phyloP scores from a whole-genome alignment of 2,888 invertebrate species.

The Hymenopus coronatus region DNA sequence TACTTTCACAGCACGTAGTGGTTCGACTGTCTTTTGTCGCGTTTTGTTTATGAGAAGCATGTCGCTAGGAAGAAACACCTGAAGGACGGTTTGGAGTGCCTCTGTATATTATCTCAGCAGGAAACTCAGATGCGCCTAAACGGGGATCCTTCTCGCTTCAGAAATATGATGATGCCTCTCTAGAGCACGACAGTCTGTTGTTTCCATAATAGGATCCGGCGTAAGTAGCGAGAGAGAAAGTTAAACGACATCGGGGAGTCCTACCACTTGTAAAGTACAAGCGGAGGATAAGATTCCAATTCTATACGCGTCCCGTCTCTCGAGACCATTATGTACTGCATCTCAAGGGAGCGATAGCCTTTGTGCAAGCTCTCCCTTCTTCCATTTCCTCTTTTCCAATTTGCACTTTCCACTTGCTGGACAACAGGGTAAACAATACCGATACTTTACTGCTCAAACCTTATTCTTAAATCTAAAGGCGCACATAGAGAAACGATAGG shows the following conservation, averaged over 20 bases:
- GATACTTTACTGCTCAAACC: neutral
- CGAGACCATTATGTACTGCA: neutral
- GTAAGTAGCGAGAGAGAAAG: neutral
- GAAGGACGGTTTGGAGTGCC: neutral
- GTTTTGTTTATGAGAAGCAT: no score
- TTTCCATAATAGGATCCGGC: neutral
- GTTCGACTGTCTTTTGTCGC: no score
- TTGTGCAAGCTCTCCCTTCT: neutral
- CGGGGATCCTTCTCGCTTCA: neutral
- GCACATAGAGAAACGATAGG: no score
- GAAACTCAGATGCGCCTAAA: neutral
- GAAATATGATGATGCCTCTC: neutral
- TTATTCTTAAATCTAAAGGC: no score
- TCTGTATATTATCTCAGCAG: no score
- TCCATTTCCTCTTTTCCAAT: neutral
- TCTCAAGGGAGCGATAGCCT: neutral
- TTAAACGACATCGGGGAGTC: neutral
- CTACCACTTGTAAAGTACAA: neutral
- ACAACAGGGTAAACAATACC: neutral
- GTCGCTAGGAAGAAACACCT: no score
- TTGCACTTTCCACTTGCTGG: neutral
- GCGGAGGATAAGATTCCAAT: neutral
- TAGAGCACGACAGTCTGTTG: neutral
- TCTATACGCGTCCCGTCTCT: neutral
- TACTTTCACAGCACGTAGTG: no score